phyloP scores from a whole-genome alignment of 2,797 vertebrate genomes.

The Paedocypris micromegethes region DNA sequence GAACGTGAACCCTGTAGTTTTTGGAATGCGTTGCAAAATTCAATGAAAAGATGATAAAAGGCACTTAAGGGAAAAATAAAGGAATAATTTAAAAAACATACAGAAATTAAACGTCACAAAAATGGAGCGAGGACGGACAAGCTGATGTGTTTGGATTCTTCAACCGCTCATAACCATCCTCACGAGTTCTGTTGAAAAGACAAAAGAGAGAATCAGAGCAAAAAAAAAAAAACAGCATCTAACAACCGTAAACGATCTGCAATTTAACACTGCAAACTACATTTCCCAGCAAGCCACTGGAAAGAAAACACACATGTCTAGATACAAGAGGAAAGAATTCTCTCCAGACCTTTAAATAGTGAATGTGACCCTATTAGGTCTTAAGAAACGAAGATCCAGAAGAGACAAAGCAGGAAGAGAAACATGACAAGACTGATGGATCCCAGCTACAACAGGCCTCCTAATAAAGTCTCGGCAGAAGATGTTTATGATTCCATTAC shows the following conservation, averaged over 20 bases:
- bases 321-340: conserved; percentile 26
- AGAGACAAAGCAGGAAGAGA: conserved; percentile 15
- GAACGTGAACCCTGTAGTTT: conserved; percentile 14
- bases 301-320: conserved; percentile 6
- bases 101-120: conserved; percentile 37
- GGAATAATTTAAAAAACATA: conserved; percentile 37
- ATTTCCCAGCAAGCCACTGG: conserved; percentile 18
- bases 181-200: conserved; percentile 63
- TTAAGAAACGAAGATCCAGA: conserved; percentile 1
- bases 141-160: conserved; percentile 49
- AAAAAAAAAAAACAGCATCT: neutral
- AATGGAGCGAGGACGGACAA: conserved; percentile 33
- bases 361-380: conserved; percentile 43
- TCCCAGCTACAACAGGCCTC: neutral
- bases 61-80: conserved; percentile 58
- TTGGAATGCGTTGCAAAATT: conserved; percentile 29
- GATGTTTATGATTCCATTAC: neutral
- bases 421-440: conserved; percentile 11
- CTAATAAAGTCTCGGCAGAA: conserved; percentile 4
- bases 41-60: conserved; percentile 57
- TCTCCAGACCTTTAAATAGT: conserved; percentile 40
- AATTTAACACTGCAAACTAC: conserved; percentile 12
- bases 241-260: no score
- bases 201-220: conserved; percentile 3
- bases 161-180: conserved; percentile 73